phyloP scores from a whole-genome alignment of 2,888 invertebrate genomes.

The Drepanosiphum platanoidis region DNA sequence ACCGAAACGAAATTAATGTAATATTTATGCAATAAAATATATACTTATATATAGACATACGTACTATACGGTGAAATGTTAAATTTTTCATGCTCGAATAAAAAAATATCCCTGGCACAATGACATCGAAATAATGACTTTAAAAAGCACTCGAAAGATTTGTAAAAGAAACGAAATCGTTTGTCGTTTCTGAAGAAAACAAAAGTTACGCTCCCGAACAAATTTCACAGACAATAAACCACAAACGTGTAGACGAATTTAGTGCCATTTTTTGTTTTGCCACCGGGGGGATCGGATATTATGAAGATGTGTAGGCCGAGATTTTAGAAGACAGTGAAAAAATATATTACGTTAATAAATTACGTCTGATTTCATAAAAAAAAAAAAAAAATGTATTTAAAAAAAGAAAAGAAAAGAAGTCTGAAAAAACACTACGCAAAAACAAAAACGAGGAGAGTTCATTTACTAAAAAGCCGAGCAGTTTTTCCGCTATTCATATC shows the following conservation, averaged over 20 bases:
- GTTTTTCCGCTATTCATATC: background rate
- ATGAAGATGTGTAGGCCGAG: background rate
- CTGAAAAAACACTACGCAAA: conserved; percentile 12
- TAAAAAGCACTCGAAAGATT: conserved; percentile 46
- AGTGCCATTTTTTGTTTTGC: conserved; percentile 24
- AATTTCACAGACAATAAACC: conserved; percentile 60
- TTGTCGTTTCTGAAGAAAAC: conserved; percentile 46
- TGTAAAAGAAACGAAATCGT: conserved; percentile 41
- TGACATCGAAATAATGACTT: conserved; percentile 32
- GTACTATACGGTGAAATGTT: background rate
- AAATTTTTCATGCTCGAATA: conserved; percentile 4
- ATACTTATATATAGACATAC: background rate
- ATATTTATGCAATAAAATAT: background rate
- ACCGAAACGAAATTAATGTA: background rate
- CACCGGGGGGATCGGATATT: background rate
- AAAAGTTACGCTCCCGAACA: conserved; percentile 40
- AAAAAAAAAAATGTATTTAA: conserved; percentile 13
- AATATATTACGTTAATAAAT: conserved; percentile 41
- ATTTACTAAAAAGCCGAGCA: conserved; percentile 36
- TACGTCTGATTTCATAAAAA: conserved; percentile 25
- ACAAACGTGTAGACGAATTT: conserved; percentile 38
- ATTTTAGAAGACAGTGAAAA: conserved; percentile 34
- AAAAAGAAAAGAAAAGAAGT: conserved; percentile 9
- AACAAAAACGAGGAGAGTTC: background rate
- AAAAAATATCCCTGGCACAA: conserved; percentile 6